Evolutionary conservation across 2,797 vertebrate species (phyloP), one percentile per base, ranked within the genome.

Genomic region (Gymnopithys bicolor): DNA sequence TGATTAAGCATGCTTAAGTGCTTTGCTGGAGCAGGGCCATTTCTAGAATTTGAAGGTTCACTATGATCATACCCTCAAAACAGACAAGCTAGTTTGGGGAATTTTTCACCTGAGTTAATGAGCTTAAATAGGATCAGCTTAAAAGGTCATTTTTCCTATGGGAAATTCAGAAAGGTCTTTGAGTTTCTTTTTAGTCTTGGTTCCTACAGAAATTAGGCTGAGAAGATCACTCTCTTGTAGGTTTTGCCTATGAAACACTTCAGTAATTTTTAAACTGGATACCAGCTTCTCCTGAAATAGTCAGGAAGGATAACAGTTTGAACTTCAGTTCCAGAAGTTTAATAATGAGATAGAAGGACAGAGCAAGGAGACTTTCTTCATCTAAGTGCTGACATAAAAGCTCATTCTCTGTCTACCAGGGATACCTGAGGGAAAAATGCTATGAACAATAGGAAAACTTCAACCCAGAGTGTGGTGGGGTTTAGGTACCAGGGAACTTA

Each of bases 1-100:
- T 84, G 59, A 94, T 94, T 94, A 93, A 96, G 91, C 74, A 89
- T 74, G 89, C 87, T 94, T 95, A 96, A 96, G 94, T 95, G 95
- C 79, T 96, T 89, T 94, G 80, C 70, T 97, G 95, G 83, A 96
- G 83, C 85, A 79, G 46, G 56, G 91, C 95, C 92, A 97, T 93
- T 88, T 90, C 77, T 70, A 81, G 87, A 94, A 88, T 94, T 28
- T 93, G 89, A 95, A 90, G 80, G 80, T 93, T 95, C 63, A 9
- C 66, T 88, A 59, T 39, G 53, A 92, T 75, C 79, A 62, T 43
- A 66, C 3, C 23, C 76, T 86, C 51, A 89, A 80, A 97, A 95
- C 52, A 93, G 76, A 56, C 52, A 84, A 73, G 83, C 27, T 76
- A 59, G 76, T 84, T 86, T 52, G 67, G 80, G 60, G 70, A 91